phyloP scores from a whole-genome alignment of 2,888 invertebrate species.

The Glaucopsyche alexis region DNA sequence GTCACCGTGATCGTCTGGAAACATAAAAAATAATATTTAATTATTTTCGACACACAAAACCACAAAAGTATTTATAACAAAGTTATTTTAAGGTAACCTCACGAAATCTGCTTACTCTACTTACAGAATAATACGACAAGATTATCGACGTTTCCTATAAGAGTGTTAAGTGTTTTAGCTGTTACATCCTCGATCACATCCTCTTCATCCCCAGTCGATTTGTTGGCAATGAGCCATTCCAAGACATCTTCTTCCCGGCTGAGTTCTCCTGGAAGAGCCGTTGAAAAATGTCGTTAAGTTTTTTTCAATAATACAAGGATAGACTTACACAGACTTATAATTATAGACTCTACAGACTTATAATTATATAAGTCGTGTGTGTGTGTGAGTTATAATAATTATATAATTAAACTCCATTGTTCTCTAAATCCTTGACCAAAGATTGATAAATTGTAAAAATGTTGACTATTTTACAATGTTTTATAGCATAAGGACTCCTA shows the following conservation, averaged over 20 bases:
- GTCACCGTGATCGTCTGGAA: conserved; percentile 93
- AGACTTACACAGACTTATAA: too few relatives aligned
- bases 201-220: conserved; percentile 95
- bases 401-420: too few relatives aligned
- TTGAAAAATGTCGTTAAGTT: not conserved
- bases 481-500: too few relatives aligned
- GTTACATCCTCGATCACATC: conserved; percentile 97
- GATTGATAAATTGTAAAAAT: too few relatives aligned
- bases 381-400: not conserved
- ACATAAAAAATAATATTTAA: not conserved
- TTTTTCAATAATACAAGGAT: not conserved
- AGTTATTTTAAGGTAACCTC: not conserved
- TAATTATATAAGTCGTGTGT: not conserved
- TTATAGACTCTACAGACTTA: too few relatives aligned
- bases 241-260: conserved; percentile 94
- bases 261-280: conserved; percentile 83
- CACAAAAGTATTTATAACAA: not conserved
- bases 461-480: too few relatives aligned
- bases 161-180: conserved; percentile 91
- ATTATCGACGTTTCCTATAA: conserved; percentile 94
- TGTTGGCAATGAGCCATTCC: conserved; percentile 95
- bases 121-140: conserved; percentile 95
- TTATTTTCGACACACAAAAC: not conserved
- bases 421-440: too few relatives aligned
- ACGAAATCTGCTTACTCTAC: conserved; percentile 53